Conservation (phyloP, 1,140 invertebrate genomes). For the Orchesella cincta region DNA sequence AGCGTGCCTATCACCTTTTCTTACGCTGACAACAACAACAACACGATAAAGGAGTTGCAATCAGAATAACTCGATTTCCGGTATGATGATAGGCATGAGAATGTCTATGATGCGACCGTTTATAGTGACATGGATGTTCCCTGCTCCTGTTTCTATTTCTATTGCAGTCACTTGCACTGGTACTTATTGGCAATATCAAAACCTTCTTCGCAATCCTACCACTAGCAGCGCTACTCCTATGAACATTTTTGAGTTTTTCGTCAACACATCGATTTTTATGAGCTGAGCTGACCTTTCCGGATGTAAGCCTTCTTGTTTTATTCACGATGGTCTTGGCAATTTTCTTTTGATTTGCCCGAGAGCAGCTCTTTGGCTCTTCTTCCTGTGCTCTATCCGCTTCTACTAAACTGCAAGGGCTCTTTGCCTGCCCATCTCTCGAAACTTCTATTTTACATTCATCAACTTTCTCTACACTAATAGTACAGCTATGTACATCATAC, state of each 20-base stretch:
- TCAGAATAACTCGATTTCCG: slow-evolving; percentile 38
- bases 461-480: neutral
- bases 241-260: neutral
- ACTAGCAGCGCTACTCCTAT: slow-evolving; percentile 19
- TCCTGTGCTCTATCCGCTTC: neutral
- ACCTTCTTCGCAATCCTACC: slow-evolving; percentile 26
- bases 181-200: slow-evolving; percentile 12
- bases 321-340: neutral
- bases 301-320: neutral
- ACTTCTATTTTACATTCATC: neutral
- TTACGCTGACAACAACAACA: slow-evolving; percentile 40
- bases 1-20: slow-evolving; percentile 24
- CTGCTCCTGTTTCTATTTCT: neutral
- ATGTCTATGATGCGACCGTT: neutral
- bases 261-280: neutral
- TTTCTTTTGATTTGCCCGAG: neutral
- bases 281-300: neutral
- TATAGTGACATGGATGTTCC: neutral
- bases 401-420: neutral
- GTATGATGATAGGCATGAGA: neutral
- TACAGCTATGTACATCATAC: neutral
- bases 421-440: neutral
- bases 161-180: neutral
- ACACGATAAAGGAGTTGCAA: slow-evolving; percentile 31
- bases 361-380: neutral